Conservation (phyloP, 2,888 invertebrate genomes). For the Tiliacea citrago region DNA sequence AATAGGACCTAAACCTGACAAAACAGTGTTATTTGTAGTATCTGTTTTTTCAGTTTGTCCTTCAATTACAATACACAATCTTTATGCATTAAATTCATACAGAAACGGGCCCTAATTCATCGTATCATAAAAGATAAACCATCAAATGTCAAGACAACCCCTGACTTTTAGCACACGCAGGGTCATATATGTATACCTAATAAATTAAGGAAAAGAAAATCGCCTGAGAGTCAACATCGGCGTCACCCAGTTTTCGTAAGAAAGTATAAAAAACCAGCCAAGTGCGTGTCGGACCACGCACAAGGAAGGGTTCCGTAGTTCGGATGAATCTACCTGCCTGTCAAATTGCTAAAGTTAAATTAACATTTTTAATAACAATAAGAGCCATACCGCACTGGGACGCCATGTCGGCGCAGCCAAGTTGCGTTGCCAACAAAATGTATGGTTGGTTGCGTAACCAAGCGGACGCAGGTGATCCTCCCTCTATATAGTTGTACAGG, state of each 20-base stretch:
- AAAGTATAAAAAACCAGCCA: not conserved
- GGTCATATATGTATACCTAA: not conserved
- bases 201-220: not conserved
- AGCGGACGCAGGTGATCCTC: no score
- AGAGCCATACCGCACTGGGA: no score
- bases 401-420: no score
- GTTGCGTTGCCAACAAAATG: no score
- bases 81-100: not conserved
- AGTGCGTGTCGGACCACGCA: no score
- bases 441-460: no score
- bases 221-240: not conserved
- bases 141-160: not conserved
- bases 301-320: no score
- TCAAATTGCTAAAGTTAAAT: no score
- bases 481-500: no score
- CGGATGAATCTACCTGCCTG: no score
- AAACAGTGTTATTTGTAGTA: not conserved
- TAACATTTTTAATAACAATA: no score
- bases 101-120: not conserved
- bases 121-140: not conserved
- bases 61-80: not conserved
- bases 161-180: not conserved
- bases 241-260: not conserved
- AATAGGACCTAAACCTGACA: not conserved
- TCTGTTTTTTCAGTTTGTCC: not conserved